These are phyloP conservation scores for Danio rerio DNA, from an alignment of 2,113 vertebrate species.

Conservation along the genomic window DNA sequence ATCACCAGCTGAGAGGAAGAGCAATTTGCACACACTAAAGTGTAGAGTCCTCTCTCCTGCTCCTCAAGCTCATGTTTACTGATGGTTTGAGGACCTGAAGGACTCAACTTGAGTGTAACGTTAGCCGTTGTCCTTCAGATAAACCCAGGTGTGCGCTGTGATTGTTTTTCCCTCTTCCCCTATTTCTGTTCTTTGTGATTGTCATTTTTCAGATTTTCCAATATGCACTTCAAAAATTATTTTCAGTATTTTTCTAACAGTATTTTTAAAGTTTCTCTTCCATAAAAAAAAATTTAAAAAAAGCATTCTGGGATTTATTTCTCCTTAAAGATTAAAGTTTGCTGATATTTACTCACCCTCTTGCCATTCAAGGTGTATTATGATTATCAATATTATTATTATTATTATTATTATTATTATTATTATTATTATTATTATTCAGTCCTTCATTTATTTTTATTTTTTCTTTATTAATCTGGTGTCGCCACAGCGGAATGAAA, in stretches of 20 bases:
- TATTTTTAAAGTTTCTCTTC: not conserved
- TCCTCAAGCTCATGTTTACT: constrained; percentile 1
- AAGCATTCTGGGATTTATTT: too few relatives aligned
- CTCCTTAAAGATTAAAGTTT: too few relatives aligned
- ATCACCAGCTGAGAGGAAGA: constrained; percentile 36
- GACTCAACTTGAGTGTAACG: constrained; percentile 5
- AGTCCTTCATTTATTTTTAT: too few relatives aligned
- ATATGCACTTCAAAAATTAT: not conserved
- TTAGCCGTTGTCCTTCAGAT: constrained; percentile 16
- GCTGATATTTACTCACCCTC: too few relatives aligned
- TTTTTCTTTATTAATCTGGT: too few relatives aligned
- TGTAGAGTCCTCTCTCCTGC: not conserved
- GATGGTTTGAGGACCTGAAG: constrained; percentile 21
- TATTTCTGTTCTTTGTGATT: not conserved
- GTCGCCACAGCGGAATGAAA: too few relatives aligned
- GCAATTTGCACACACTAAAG: constrained; percentile 30
- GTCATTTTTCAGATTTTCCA: not conserved
- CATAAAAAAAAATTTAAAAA: not conserved
- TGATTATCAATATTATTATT: too few relatives aligned
- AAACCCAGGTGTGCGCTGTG: not conserved
- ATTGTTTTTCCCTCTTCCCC: not conserved
- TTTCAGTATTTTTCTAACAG: not conserved
- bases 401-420: too few relatives aligned
- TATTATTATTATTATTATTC: too few relatives aligned
- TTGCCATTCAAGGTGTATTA: too few relatives aligned